phyloP scores from a whole-genome alignment of 2,888 invertebrate genomes.

The Himalopsyche anomala region DNA sequence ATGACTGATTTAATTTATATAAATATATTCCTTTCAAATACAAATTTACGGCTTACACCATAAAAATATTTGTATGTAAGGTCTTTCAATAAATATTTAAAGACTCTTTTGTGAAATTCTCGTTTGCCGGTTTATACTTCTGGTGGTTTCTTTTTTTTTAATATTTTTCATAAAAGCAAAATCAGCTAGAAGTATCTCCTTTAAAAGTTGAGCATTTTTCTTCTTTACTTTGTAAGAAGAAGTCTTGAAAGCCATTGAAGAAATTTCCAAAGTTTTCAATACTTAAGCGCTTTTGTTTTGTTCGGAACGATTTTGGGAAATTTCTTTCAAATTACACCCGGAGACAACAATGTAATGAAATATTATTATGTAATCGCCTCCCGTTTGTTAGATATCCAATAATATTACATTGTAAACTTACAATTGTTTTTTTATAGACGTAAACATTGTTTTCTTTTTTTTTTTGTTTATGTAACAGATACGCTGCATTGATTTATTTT shows the following conservation, averaged over 20 bases:
- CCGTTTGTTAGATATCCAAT: background rate
- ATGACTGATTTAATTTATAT: too few species aligned
- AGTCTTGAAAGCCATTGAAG: conserved; percentile 11
- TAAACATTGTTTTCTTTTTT: too few species aligned
- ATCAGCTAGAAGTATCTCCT: conserved; percentile 15
- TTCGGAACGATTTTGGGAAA: conserved; percentile 20
- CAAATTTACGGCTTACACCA: background rate
- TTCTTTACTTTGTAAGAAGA: conserved; percentile 26
- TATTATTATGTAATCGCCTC: background rate
- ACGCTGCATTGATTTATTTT: too few species aligned
- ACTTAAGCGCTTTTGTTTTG: conserved; percentile 27
- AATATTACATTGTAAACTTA: too few species aligned
- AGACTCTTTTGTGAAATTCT: conserved; percentile 4
- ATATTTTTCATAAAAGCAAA: conserved; percentile 13
- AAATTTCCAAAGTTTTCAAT: conserved; percentile 22
- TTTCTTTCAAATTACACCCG: conserved; percentile 7
- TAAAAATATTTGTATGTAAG: background rate
- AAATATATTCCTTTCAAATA: too few species aligned
- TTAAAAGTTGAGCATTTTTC: conserved; percentile 17
- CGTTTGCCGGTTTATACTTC: background rate
- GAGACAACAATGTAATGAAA: conserved; percentile 9
- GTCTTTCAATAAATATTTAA: background rate
- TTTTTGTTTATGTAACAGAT: too few species aligned
- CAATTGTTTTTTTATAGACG: too few species aligned
- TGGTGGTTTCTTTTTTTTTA: background rate